Evolutionary conservation across 2,113 vertebrate genomes (phyloP).

Genomic region (Bos javanicus): DNA sequence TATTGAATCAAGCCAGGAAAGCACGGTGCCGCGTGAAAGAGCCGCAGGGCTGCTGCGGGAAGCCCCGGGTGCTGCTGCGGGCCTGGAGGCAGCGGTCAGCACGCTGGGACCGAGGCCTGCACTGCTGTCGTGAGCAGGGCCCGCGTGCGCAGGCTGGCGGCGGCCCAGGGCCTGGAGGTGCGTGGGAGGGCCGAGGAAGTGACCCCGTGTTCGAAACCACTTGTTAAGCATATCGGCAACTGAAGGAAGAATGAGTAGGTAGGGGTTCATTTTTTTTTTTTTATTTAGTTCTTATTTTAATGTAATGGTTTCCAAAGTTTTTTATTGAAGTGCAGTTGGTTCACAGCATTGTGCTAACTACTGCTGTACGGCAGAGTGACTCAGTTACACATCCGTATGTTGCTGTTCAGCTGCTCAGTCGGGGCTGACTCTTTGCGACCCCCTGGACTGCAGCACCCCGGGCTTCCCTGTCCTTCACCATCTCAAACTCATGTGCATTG

Average conservation of each 20-base stretch:
- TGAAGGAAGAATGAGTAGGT: background rate
- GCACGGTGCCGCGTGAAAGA: accelerated
- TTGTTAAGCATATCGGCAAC: accelerated
- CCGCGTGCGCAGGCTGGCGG: accelerated
- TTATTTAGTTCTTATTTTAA: background rate
- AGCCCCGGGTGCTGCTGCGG: accelerated
- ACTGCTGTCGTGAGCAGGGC: background rate
- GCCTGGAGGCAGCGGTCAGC: accelerated
- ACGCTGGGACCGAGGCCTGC: background rate
- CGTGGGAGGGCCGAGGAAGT: accelerated
- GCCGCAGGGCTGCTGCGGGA: background rate
- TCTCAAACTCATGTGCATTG: background rate
- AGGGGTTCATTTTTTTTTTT: background rate
- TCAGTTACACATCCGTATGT: accelerated
- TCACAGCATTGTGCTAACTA: background rate
- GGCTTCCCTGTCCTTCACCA: background rate
- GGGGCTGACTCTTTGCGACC: accelerated
- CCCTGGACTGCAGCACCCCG: background rate
- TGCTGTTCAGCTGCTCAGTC: background rate
- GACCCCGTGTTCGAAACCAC: too few species aligned
- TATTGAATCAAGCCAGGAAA: too few species aligned
- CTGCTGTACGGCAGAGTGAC: background rate
- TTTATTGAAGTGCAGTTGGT: background rate
- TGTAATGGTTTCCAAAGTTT: background rate
- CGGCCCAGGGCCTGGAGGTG: background rate